phyloP scores from a whole-genome alignment of 2,888 invertebrate species.

The Ptychoptera albimana region DNA sequence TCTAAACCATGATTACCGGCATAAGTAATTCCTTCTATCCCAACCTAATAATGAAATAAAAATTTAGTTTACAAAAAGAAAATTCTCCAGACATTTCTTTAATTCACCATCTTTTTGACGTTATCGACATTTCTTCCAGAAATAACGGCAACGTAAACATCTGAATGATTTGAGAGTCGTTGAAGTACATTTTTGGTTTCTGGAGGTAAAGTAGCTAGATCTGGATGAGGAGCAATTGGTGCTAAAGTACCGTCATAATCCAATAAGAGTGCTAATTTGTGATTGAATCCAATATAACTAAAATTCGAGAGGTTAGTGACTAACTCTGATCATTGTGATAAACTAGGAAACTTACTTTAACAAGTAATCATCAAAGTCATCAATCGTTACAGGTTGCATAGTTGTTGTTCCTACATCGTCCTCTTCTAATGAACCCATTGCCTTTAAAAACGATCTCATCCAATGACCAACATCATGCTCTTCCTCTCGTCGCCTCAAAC shows the following conservation, averaged over 20 bases:
- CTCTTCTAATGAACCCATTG: slow-evolving; percentile 71
- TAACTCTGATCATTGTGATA: neutral
- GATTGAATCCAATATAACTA: slow-evolving; percentile 73
- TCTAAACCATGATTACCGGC: slow-evolving; percentile 82
- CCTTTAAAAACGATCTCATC: slow-evolving; percentile 77
- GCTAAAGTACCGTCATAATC: slow-evolving; percentile 84
- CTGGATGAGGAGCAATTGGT: slow-evolving; percentile 79
- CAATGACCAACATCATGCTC: slow-evolving; percentile 74
- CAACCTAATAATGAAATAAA: slow-evolving; percentile 27
- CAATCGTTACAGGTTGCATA: slow-evolving; percentile 80
- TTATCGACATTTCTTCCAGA: slow-evolving; percentile 78
- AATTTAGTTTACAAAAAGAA: too few relatives aligned
- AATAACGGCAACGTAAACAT: slow-evolving; percentile 74
- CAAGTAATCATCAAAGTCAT: slow-evolving; percentile 79
- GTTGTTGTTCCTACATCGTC: slow-evolving; percentile 70
- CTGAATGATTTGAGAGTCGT: slow-evolving; percentile 66
- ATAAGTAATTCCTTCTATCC: slow-evolving; percentile 79
- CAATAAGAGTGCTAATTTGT: slow-evolving; percentile 66
- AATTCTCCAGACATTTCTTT: too few relatives aligned
- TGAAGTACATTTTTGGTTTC: slow-evolving; percentile 75
- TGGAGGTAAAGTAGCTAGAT: slow-evolving; percentile 67
- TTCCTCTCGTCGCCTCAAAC: slow-evolving; percentile 62
- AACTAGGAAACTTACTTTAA: slow-evolving; percentile 42
- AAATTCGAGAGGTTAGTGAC: slow-evolving; percentile 9
- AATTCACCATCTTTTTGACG: slow-evolving; percentile 60